Percentiles rank a stretch among this genome's conserved stretches.
Conservation (phyloP, 1,140 invertebrate species). For the Platyura marginata region DNA sequence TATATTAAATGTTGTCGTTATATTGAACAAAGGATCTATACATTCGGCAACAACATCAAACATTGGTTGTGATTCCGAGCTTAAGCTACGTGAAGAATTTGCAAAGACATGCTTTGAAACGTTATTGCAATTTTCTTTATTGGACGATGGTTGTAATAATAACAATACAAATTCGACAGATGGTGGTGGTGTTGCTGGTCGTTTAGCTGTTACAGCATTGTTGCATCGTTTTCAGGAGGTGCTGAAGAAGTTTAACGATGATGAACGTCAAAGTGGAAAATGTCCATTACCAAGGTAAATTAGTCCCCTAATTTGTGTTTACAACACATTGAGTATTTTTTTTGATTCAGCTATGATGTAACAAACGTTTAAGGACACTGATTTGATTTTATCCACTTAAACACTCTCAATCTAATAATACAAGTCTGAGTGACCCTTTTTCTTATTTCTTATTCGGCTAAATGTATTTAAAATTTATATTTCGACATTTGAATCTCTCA, state of each 20-base stretch:
- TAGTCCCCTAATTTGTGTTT: no score
- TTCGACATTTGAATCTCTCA: no score
- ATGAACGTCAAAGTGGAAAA: constrained; percentile 75
- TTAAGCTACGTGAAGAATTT: constrained; percentile 81
- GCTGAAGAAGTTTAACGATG: constrained; percentile 64
- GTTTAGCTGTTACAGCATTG: constrained; percentile 76
- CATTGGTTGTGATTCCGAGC: constrained; percentile 62
- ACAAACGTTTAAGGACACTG: no score
- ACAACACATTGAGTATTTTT: no score
- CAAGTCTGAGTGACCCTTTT: no score
- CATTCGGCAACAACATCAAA: constrained; percentile 60
- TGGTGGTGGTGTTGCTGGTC: constrained; percentile 48
- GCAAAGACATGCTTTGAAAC: constrained; percentile 94
- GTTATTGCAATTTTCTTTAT: constrained; percentile 76
- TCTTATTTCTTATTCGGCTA: no score
- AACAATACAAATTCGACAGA: constrained; percentile 17
- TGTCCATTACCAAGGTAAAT: constrained; percentile 70
- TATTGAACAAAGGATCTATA: constrained; percentile 86
- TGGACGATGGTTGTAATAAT: constrained; percentile 34
- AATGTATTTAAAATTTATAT: no score
- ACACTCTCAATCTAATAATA: no score
- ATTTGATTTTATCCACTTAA: no score
- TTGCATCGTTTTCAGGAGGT: constrained; percentile 88
- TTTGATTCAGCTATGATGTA: no score
- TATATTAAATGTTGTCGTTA: constrained; percentile 67